Base-by-base conservation (phyloP, 2,888 invertebrate species). In the Elmis aenea region DNA sequence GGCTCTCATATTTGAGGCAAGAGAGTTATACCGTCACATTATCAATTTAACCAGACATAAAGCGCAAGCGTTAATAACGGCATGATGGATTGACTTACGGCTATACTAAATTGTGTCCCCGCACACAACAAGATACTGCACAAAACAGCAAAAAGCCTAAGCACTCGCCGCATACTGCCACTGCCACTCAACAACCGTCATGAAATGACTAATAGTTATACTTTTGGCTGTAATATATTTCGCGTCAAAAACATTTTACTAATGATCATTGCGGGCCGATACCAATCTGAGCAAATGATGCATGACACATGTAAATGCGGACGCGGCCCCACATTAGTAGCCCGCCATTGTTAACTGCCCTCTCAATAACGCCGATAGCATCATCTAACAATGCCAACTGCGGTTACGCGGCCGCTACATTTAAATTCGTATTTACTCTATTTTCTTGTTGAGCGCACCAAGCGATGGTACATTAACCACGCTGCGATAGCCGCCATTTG, bases 341-440 rank as follows among this genome's bases (percentile, higher is more conserved):
- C 33, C 45, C 46, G 51, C 33, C 24, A 39, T 39, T 39, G 34
- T 28, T 29, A 39, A 39, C 39, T 24, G 29, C 54, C 57, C 61
- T 58, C 60, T 62, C 62, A 59, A 61, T 64, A 63, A 62, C 54
- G 51, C 54, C 59, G 58, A 62, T 61, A 55, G 59, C 51, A 57
- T 57, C 61, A 64, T 64, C 59, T 60, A 64, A 63, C 62, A 64
- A 63, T 60, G 64, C 61, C 64, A 58, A 50, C 45, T 58, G 61
- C 54, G 62, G 62, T 61, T 58, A 46, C 42, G 52, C 59, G 52
- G 50, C 39, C 55, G 49, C 55, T 61, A 57, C 56, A 54, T 61
- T 56, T 54, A 54, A 58, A 59, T 61, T 57, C 51, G 52, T 57
- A 54, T 60, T 58, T 59, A 56, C 56, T 59, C 56, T 58, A 58